Evolutionary conservation across 1,140 invertebrate species (phyloP).

Genomic region (Brachionus calyciflorus): DNA sequence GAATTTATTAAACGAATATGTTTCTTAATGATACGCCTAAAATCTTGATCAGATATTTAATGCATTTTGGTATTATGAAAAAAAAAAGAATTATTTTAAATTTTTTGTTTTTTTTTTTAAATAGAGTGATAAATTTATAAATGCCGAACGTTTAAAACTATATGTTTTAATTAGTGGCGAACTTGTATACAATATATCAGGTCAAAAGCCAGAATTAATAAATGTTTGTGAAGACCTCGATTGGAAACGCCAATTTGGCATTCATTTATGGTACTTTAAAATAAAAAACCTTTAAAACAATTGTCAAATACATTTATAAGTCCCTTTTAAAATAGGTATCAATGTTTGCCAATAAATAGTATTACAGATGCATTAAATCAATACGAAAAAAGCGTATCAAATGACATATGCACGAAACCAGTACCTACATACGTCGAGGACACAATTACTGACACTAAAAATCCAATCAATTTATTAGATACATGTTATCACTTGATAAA

Average conservation of each 20-base stretch:
- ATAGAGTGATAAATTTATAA: conserved; percentile 38
- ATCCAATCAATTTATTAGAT: background rate
- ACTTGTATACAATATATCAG: conserved; percentile 10
- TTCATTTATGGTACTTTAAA: conserved; percentile 45
- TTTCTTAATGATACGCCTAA: no score
- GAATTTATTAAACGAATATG: no score
- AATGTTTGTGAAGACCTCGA: conserved; percentile 43
- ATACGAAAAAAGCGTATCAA: background rate
- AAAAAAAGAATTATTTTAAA: background rate
- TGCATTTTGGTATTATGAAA: no score
- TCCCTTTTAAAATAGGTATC: background rate
- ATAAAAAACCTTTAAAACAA: background rate
- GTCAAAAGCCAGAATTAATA: background rate
- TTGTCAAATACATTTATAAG: background rate
- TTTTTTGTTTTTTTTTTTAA: background rate
- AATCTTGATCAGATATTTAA: no score
- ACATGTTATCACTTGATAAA: conserved; percentile 43
- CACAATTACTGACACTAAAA: background rate
- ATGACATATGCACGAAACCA: background rate
- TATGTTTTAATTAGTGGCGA: conserved; percentile 28
- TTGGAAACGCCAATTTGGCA: conserved; percentile 40
- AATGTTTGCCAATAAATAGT: conserved; percentile 17
- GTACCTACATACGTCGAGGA: conserved; percentile 30
- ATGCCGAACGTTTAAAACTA: conserved; percentile 4
- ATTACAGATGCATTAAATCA: conserved; percentile 11